Evolutionary conservation across 2,888 invertebrate genomes (phyloP).

Genomic region (Scelioninae gen. 2): DNA sequence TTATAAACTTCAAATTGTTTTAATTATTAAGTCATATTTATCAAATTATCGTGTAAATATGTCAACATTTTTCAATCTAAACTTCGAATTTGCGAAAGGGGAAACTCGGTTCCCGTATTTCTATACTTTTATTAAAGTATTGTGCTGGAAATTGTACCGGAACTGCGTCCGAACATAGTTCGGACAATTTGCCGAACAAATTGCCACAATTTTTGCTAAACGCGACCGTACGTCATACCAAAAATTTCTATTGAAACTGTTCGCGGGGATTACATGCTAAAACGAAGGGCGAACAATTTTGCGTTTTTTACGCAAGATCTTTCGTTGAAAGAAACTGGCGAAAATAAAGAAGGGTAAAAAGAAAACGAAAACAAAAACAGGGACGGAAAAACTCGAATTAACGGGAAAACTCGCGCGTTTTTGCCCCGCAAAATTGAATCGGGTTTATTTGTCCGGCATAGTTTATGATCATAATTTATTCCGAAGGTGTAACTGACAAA

Average conservation of each 20-base stretch:
- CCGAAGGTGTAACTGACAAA: conserved; percentile 50
- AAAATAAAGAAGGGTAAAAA: conserved; percentile 15
- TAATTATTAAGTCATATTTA: not conserved
- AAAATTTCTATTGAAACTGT: conserved; percentile 26
- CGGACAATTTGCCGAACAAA: conserved; percentile 38
- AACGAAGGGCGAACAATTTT: conserved; percentile 2
- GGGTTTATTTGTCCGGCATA: conserved; percentile 28
- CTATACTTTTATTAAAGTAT: conserved; percentile 35
- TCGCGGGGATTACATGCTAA: conserved; percentile 20
- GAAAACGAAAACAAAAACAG: not conserved
- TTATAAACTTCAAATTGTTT: not conserved
- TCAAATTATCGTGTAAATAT: conserved; percentile 1
- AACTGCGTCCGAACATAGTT: conserved; percentile 31
- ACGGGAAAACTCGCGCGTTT: conserved; percentile 1
- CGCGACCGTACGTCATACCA: conserved; percentile 9
- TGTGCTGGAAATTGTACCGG: conserved; percentile 15
- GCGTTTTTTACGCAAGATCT: conserved; percentile 1
- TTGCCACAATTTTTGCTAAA: conserved; percentile 20
- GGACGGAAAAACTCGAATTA: not conserved
- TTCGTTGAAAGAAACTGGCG: conserved; percentile 9
- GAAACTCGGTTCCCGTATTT: conserved; percentile 22
- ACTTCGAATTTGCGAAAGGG: conserved; percentile 27
- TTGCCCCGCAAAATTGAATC: conserved; percentile 37
- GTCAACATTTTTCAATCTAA: conserved; percentile 20
- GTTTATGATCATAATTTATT: conserved; percentile 54